Conservation (phyloP, 2,888 invertebrate species). For the Gymnocheta viridis region DNA sequence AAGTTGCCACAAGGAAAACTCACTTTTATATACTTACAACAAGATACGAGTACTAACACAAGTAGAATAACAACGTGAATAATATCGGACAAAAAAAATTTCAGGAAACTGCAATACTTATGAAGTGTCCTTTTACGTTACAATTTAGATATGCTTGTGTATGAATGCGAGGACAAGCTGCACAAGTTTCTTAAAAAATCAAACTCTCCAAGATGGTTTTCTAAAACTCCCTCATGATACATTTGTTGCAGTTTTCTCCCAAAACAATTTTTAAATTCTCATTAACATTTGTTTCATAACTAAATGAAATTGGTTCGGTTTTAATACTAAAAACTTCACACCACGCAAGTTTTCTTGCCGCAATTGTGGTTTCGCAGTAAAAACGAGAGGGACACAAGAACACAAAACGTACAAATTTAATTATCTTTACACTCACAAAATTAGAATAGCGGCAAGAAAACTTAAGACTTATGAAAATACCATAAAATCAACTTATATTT, state of each 20-base stretch:
- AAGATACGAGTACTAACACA: background rate
- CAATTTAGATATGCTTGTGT: slow-evolving; percentile 64
- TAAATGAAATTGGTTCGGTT: too few species aligned
- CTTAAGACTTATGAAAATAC: too few species aligned
- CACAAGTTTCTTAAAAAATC: background rate
- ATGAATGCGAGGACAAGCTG: slow-evolving; percentile 40
- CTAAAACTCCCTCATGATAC: background rate
- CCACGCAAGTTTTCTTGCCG: too few species aligned
- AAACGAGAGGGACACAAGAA: too few species aligned
- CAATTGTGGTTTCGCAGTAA: too few species aligned
- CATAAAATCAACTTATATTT: too few species aligned
- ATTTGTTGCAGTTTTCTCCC: background rate
- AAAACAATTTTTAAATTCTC: background rate
- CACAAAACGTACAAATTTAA: too few species aligned
- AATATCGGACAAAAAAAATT: background rate
- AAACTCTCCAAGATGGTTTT: background rate
- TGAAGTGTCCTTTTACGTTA: slow-evolving; percentile 72
- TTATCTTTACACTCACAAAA: too few species aligned
- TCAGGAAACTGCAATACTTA: slow-evolving; percentile 67
- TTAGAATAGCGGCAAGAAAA: too few species aligned
- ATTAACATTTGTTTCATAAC: too few species aligned
- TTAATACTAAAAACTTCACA: too few species aligned
- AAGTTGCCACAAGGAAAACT: slow-evolving; percentile 43
- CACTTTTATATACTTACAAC: slow-evolving; percentile 12
- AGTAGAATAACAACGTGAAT: slow-evolving; percentile 5